Conservation (phyloP, 2,888 invertebrate species). For the Unio delphinus region DNA sequence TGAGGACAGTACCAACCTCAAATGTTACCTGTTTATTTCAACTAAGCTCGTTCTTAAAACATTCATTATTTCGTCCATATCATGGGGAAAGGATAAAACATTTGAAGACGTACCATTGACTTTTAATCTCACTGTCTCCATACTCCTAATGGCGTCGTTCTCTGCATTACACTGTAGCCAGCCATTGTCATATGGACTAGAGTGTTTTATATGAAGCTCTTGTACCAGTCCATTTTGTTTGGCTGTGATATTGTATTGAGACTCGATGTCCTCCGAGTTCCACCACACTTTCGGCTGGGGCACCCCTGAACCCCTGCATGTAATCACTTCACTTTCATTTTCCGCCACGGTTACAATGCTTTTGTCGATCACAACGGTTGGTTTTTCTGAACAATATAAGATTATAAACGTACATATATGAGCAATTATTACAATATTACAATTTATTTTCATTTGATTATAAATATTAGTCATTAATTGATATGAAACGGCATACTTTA, state of each 20-base stretch:
- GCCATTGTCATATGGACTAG: conserved; percentile 36
- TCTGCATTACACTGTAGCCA: conserved; percentile 37
- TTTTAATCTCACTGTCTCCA: conserved; percentile 18
- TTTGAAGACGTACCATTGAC: conserved; percentile 34
- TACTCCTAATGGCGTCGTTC: conserved; percentile 29
- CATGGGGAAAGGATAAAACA: background rate
- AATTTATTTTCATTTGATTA: too few relatives aligned
- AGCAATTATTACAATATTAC: too few relatives aligned
- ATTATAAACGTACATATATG: too few relatives aligned
- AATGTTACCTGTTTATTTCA: too few relatives aligned
- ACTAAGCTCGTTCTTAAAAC: too few relatives aligned
- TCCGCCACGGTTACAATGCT: conserved; percentile 22
- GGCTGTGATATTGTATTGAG: conserved; percentile 17
- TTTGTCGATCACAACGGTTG: conserved; percentile 23
- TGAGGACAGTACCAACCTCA: too few relatives aligned
- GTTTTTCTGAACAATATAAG: conserved; percentile 22
- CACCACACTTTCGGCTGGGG: conserved; percentile 35
- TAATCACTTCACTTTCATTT: conserved; percentile 15
- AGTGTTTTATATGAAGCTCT: conserved; percentile 27
- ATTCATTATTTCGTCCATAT: background rate
- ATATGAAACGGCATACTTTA: too few relatives aligned
- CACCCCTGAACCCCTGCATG: conserved; percentile 29
- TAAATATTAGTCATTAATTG: too few relatives aligned
- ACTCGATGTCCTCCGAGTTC: conserved; percentile 29
- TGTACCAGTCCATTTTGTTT: conserved; percentile 16